Evolutionary conservation across 2,888 invertebrate species (phyloP).

Genomic region (Standfussiana lucernea): DNA sequence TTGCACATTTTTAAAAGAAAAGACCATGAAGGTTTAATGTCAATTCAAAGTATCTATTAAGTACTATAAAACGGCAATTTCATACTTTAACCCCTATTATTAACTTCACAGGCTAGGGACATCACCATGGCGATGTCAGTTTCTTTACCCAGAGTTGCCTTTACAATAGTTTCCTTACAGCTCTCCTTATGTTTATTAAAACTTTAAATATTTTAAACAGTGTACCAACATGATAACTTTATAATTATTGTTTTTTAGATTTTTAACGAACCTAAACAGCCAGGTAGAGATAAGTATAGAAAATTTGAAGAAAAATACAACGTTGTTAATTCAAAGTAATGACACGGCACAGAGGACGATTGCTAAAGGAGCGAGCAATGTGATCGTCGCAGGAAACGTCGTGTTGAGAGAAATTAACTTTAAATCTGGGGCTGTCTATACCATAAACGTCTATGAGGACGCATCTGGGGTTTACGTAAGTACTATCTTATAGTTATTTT

Average conservation of each 20-base stretch:
- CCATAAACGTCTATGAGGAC: constrained; percentile 86
- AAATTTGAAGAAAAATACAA: constrained; percentile 75
- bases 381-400: constrained; percentile 78
- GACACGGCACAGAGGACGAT: constrained; percentile 75
- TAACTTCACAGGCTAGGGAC: no score
- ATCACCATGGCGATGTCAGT: background rate
- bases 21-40: no score
- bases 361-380: constrained; percentile 80
- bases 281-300: constrained; percentile 73
- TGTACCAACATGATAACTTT: background rate
- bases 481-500: constrained; percentile 40
- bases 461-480: constrained; percentile 79
- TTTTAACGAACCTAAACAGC: constrained; percentile 80
- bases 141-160: background rate
- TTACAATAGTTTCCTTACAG: background rate
- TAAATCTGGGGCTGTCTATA: constrained; percentile 92
- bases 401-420: constrained; percentile 80
- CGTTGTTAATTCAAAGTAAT: constrained; percentile 74
- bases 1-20: no score
- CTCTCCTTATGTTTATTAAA: background rate
- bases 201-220: background rate
- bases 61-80: no score
- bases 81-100: no score
- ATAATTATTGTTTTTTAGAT: constrained; percentile 75
- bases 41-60: no score